Evolutionary conservation across 2,113 vertebrate genomes (phyloP), one percentile per base, ranked within the genome.

Genomic region (Scytalopus superciliaris): DNA sequence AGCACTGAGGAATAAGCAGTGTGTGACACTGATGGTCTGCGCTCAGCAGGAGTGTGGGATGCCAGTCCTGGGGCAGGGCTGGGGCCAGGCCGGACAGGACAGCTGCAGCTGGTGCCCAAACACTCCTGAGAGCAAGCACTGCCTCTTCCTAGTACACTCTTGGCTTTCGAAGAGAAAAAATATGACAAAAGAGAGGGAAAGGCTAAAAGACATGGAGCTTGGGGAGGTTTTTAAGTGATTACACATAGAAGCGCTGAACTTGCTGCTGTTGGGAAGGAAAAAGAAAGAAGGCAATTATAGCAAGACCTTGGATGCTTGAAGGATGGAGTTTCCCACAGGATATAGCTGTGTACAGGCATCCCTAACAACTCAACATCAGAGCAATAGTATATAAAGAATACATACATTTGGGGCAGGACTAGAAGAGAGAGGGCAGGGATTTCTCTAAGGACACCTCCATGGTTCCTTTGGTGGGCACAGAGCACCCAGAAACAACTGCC

Each of bases 21-120:
- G 42, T 12, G 44, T 52, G 82, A 82, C 52, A 55, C 37, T 0
- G 3, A 8, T 0, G 1, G 52, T 53, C 25, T 28, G 40, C 0
- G 0, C 69, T 25, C 53, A 35, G 25, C 10, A 4, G 59, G 53
- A 1, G 0, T 42, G 12, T 0, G 2, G 35, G 47, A 37, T 37
- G 80, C 57, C 40, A 31, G 68, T 11, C 24, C 28, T 25, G 45
- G 39, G 44, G 33, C 44, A 64, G 60, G 30, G n/a, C 19, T 1
- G 1, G 45, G 69, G 63, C 57, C 69, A 60, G 89, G 47, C 35
- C 0, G 0, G 24, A 75, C 56, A 67, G 13, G 6, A 25, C 25
- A 94, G 47, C 47, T 63, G 49, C 7, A 30, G 5, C 2, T 78
- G 40, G 35, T 31, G 9, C 55, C 45, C 35, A 15, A 62, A 87